phyloP scores from a whole-genome alignment of 1,140 invertebrate species.

The Orchesella cincta region DNA sequence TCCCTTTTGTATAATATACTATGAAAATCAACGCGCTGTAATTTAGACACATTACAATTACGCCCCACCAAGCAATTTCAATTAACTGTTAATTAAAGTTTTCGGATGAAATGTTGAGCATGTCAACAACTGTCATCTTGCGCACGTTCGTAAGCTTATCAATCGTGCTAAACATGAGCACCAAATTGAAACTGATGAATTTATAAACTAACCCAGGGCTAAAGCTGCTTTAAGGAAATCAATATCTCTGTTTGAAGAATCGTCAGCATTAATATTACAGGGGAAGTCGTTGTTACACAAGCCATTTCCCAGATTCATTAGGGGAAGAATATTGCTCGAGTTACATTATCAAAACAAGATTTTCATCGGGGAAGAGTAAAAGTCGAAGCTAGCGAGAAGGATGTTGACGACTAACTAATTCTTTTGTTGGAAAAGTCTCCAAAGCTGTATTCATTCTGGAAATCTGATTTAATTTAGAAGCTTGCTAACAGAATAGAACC shows the following conservation, averaged over 20 bases:
- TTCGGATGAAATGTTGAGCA: background rate
- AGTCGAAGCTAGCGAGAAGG: background rate
- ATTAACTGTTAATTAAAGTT: conserved; percentile 16
- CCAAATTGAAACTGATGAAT: background rate
- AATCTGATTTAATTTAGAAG: conserved; percentile 10
- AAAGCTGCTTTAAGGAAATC: background rate
- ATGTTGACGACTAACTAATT: background rate
- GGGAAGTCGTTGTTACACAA: background rate
- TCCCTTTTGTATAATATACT: too few relatives aligned
- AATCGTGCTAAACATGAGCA: background rate
- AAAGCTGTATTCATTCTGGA: background rate
- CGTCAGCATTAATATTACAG: background rate
- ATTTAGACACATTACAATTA: background rate
- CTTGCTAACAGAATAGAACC: too few relatives aligned
- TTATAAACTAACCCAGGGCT: background rate
- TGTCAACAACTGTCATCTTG: background rate
- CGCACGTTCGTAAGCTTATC: background rate
- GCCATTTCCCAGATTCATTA: background rate
- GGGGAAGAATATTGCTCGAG: background rate
- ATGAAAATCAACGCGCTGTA: background rate
- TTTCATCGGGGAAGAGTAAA: background rate
- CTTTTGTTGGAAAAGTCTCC: background rate
- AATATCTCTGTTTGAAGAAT: background rate
- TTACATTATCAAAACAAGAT: background rate
- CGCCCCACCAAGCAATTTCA: background rate